Evolutionary conservation across 2,888 invertebrate genomes (phyloP).

Genomic region (Aphrophora alni): DNA sequence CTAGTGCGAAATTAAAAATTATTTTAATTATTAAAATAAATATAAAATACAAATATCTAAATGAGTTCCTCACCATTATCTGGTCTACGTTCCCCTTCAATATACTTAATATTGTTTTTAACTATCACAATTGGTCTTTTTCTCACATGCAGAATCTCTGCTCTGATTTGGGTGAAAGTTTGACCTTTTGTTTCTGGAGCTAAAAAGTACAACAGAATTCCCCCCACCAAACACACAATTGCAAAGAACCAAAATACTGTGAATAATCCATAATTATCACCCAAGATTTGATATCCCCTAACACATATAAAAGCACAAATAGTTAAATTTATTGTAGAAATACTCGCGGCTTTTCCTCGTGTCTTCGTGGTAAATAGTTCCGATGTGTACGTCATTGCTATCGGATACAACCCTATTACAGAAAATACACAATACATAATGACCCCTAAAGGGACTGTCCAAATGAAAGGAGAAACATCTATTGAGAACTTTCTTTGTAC

Average conservation of each 20-base stretch:
- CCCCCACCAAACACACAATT: neutral
- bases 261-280: neutral
- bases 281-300: neutral
- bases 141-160: neutral
- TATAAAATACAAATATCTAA: too few relatives aligned
- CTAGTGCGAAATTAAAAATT: too few relatives aligned
- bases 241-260: constrained; percentile 2
- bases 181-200: constrained; percentile 29
- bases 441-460: constrained; percentile 9
- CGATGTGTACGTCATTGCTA: constrained; percentile 23
- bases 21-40: too few relatives aligned
- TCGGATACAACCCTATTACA: constrained; percentile 23
- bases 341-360: constrained; percentile 7
- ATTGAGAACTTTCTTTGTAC: neutral
- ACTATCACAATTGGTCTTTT: too few relatives aligned
- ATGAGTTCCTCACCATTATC: too few relatives aligned
- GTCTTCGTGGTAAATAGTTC: constrained; percentile 29
- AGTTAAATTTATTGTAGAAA: neutral
- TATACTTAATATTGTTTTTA: too few relatives aligned
- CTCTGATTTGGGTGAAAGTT: constrained; percentile 15
- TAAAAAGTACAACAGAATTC: constrained; percentile 3
- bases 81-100: too few relatives aligned
- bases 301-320: neutral
- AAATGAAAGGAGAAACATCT: neutral
- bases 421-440: constrained; percentile 3